A percentile compares a stretch with the other conserved stretches of the same genome.
These are phyloP conservation scores for Radopholus similis DNA, from an alignment of 1,140 invertebrate genomes.

Conservation along the genomic window DNA sequence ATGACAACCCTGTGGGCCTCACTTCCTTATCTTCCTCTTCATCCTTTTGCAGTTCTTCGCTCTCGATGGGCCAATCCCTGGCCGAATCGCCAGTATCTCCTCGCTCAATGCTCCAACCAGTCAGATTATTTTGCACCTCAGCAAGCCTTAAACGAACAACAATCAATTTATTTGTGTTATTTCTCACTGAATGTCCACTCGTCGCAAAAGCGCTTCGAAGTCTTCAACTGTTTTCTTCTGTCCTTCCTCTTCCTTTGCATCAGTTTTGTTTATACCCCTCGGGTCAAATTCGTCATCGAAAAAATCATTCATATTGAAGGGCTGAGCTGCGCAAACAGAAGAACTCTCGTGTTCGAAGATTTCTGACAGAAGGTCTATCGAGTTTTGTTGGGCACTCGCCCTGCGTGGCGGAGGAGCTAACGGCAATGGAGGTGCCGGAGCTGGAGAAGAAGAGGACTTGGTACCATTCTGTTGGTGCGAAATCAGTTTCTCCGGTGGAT, in stretches of 20 bases:
- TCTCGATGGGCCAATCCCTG: constrained; percentile 13
- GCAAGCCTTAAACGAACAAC: constrained; percentile 18
- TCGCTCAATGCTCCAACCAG: constrained; percentile 23
- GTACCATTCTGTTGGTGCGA: neutral
- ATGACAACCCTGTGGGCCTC: too few relatives aligned
- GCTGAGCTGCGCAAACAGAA: neutral
- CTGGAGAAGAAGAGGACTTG: constrained; percentile 12
- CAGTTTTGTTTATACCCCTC: constrained; percentile 32
- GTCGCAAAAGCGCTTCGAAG: constrained; percentile 30
- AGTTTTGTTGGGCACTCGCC: constrained; percentile 25
- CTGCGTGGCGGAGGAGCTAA: constrained; percentile 20
- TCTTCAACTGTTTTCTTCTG: constrained; percentile 18
- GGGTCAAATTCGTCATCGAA: constrained; percentile 56
- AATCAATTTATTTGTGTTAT: neutral
- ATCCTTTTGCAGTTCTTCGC: constrained; percentile 3
- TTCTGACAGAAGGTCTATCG: neutral
- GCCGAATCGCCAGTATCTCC: constrained; percentile 33
- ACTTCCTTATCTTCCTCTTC: neutral
- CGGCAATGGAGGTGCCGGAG: constrained; percentile 21
- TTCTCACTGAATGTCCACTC: constrained; percentile 27
- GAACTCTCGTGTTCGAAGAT: neutral
- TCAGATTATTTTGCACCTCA: constrained; percentile 35
- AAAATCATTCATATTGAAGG: constrained; percentile 33
- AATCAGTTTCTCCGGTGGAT: neutral
- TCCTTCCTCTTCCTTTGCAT: neutral